phyloP scores from a whole-genome alignment of 2,113 vertebrate genomes.

The Prunella fulvescens region DNA sequence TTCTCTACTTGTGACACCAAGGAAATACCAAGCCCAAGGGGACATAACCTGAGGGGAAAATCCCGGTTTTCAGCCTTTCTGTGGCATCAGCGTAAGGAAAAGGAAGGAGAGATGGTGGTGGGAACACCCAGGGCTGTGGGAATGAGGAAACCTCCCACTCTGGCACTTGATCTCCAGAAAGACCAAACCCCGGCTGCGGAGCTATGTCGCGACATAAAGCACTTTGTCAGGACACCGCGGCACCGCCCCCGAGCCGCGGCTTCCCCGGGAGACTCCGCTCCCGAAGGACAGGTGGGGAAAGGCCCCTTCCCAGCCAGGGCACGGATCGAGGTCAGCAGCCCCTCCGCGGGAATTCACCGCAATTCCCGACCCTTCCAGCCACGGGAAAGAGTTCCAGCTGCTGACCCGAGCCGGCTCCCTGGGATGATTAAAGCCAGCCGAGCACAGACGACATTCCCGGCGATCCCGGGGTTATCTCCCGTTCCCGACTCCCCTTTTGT shows the following conservation, averaged over 20 bases:
- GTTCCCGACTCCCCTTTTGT: neutral
- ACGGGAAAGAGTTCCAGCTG: neutral
- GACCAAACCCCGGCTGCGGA: neutral
- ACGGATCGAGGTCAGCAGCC: neutral
- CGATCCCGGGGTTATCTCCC: neutral
- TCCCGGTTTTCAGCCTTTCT: rapidly evolving
- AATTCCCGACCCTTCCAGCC: neutral
- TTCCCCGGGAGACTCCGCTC: neutral
- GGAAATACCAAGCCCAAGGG: neutral
- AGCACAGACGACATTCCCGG: neutral
- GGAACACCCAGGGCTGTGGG: neutral
- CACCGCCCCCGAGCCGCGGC: rapidly evolving
- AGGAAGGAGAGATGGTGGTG: neutral
- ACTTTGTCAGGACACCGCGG: neutral
- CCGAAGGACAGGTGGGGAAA: neutral
- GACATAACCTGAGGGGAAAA: neutral
- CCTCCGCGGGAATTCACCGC: neutral
- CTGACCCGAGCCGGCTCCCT: neutral
- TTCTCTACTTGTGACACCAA: neutral
- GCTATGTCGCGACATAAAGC: rapidly evolving
- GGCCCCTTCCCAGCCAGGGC: neutral
- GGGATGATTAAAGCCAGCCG: neutral
- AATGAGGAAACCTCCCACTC: neutral
- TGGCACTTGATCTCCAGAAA: neutral
- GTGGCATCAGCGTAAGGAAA: rapidly evolving